Evolutionary conservation across 2,797 vertebrate genomes (phyloP), one percentile per base, ranked within the genome.

Genomic region (Carapus acus): DNA sequence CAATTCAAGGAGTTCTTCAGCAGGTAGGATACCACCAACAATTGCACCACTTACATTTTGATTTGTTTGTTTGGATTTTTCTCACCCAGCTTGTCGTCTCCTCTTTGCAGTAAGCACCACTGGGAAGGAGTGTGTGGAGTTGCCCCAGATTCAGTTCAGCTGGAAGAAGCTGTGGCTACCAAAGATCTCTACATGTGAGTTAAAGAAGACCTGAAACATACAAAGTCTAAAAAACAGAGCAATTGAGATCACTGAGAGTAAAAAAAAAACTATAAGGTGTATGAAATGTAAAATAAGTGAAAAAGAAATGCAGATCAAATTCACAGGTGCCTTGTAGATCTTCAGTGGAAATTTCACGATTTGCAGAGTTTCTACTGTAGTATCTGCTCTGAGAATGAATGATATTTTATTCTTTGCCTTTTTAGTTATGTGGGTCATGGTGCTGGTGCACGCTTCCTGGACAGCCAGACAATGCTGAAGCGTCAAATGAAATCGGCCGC

Each of bases 131-230:
- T 95, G 39, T 86, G 88, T 8, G 90, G 92, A 22, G 65, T 74
- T 1, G 56, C 87, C 48, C 94, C 94, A 0, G 84, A 87, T 44
- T 57, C 78, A 0, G 78, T 83, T 50, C 85, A 87, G 65, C 82
- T 96, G 19, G 86, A 90, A 45, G 82, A 81, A 1, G 94, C 91
- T 1, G 82, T 98, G 31, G 61, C 87, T 0, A 83, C 89, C 18
- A 90, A 85, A 7, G 93, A 97, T 62, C 85, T 97, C 1, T 97
- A 97, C 62, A 90, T 97, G 94, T 98, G 76, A 93, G 93, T 88
- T 59, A 63, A 7, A 56, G 31, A 22, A 8, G 5, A 40, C 37
- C 12, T 19, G 1, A 2, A 9, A n/a, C 16, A 36, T 15, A 13
- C 14, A 8, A 33, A 11, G 5, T 11, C n/a, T n/a, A n/a, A n/a